These are phyloP conservation scores for Picus viridis DNA, from an alignment of 2,797 vertebrate genomes.

Conservation along the genomic window DNA sequence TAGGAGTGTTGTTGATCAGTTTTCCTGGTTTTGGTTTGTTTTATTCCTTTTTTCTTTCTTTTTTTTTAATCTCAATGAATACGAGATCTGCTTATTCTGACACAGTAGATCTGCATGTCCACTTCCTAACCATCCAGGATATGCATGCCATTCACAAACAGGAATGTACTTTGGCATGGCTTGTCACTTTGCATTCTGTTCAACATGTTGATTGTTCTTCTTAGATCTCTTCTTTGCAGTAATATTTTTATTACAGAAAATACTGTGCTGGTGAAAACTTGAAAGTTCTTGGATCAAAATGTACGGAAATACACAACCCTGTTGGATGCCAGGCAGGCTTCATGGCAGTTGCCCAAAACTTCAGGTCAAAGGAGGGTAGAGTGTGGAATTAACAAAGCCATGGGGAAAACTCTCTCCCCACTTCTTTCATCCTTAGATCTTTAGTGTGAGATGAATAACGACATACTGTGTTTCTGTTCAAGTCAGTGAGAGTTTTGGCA, in stretches of 20 bases:
- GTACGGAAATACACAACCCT: not conserved
- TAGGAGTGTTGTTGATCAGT: not conserved
- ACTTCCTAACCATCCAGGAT: not conserved
- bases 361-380: constrained; percentile 19
- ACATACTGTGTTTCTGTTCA: not conserved
- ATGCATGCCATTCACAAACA: not conserved
- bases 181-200: constrained; percentile 14
- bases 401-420: not conserved
- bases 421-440: not conserved
- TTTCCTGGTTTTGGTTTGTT: not conserved
- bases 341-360: constrained; percentile 28
- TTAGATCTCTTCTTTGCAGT: constrained; percentile 39
- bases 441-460: not conserved
- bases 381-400: not conserved
- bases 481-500: constrained; percentile 13
- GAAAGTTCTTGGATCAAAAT: constrained; percentile 26
- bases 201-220: not conserved
- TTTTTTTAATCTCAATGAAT: not conserved
- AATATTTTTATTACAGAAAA: constrained; percentile 66
- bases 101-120: constrained; percentile 33
- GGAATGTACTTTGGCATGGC: constrained; percentile 26
- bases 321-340: constrained; percentile 41
- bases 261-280: constrained; percentile 31
- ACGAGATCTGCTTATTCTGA: constrained; percentile 1
- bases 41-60: not conserved